phyloP scores from a whole-genome alignment of 2,113 vertebrate genomes.

The Holacanthus passer region DNA sequence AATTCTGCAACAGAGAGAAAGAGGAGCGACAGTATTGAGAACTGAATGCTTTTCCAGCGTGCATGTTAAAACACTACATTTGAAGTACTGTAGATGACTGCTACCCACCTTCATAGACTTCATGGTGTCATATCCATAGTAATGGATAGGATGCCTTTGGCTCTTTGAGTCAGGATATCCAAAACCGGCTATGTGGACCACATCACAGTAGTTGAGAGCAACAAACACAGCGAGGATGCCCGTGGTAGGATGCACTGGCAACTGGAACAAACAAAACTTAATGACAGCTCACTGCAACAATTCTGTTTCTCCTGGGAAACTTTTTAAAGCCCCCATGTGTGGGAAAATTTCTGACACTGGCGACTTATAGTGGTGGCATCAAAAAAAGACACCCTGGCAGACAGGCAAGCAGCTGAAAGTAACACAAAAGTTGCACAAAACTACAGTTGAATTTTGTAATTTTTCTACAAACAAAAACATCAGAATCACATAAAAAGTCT shows the following conservation, averaged over 20 bases:
- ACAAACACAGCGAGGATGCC: constrained; percentile 92
- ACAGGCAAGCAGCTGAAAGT: neutral
- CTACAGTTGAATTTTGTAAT: neutral
- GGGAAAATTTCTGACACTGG: neutral
- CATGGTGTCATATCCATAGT: constrained; percentile 91
- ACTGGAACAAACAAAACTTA: constrained; percentile 75
- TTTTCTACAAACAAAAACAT: neutral
- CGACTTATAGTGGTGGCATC: neutral
- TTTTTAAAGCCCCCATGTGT: neutral
- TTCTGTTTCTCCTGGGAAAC: neutral
- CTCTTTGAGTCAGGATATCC: constrained; percentile 88
- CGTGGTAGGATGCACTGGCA: constrained; percentile 87
- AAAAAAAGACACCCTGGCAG: neutral
- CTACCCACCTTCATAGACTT: constrained; percentile 90
- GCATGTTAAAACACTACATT: neutral
- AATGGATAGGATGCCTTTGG: constrained; percentile 90
- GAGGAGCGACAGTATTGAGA: neutral
- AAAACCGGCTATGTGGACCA: constrained; percentile 93
- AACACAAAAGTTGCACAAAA: neutral
- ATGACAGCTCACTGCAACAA: neutral
- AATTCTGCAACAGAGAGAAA: constrained; percentile 73
- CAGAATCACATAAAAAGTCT: neutral
- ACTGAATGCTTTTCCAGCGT: neutral
- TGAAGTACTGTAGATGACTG: neutral
- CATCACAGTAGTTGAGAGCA: constrained; percentile 94